phyloP scores from a whole-genome alignment of 2,888 invertebrate genomes.

The Calameuta idolon region DNA sequence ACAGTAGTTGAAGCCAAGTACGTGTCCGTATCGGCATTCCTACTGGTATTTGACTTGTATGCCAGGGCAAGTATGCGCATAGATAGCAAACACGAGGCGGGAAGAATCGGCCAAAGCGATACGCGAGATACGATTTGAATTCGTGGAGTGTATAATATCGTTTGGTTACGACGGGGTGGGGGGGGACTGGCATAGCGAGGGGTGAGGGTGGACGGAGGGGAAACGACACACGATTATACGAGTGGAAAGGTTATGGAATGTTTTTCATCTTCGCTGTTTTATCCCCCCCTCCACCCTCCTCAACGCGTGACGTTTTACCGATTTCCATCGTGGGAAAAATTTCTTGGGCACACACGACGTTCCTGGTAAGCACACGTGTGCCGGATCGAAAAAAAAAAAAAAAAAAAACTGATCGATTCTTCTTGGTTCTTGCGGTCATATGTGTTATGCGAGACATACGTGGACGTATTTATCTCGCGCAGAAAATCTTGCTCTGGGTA shows the following conservation, averaged over 20 bases:
- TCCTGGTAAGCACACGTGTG: background rate
- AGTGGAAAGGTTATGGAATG: background rate
- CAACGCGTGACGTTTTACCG: background rate
- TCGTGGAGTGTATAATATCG: background rate
- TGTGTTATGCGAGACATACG: background rate
- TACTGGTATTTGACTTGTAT: constrained; percentile 38
- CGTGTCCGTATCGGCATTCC: background rate
- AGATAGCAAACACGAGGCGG: constrained; percentile 35
- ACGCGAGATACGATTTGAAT: background rate
- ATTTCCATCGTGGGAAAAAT: background rate
- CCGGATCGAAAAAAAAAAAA: background rate
- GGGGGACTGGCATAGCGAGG: too few relatives aligned
- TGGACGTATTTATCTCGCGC: background rate
- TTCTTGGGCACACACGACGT: background rate
- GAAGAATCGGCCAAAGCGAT: constrained; percentile 35
- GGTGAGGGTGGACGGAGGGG: background rate
- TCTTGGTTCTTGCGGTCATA: background rate
- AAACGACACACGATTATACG: background rate
- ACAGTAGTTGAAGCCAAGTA: background rate
- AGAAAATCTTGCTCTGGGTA: background rate
- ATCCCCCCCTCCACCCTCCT: background rate
- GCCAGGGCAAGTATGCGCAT: constrained; percentile 37
- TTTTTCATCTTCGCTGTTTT: background rate
- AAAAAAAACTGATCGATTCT: background rate
- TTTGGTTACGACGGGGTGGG: background rate